A percentile compares a stretch with the other conserved stretches of the same genome.
Evolutionary conservation across 1,140 invertebrate genomes (phyloP).

Genomic region (Armadillidium nasatum): DNA sequence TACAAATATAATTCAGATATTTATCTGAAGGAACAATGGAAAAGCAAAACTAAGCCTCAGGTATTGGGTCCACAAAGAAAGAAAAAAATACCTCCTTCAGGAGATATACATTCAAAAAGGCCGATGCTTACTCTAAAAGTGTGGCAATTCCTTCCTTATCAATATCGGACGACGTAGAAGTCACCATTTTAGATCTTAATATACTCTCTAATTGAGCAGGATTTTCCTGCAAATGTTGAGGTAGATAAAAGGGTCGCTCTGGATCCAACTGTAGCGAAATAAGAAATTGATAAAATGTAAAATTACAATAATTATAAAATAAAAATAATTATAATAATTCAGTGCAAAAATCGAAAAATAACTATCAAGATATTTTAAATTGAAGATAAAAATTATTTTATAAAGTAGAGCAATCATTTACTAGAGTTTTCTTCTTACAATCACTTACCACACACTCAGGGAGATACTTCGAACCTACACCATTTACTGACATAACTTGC

Average conservation of each 20-base stretch:
- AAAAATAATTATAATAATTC: neutral
- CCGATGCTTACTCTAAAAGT: slow-evolving; percentile 33
- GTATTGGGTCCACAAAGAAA: too few species aligned
- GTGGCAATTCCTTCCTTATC: slow-evolving; percentile 25
- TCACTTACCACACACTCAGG: neutral
- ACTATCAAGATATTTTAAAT: too few species aligned
- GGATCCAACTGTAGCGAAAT: slow-evolving; percentile 30
- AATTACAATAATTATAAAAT: neutral
- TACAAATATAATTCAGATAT: too few species aligned
- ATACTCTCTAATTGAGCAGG: slow-evolving; percentile 30
- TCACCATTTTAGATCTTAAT: slow-evolving; percentile 26
- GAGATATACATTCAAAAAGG: too few species aligned
- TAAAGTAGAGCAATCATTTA: neutral
- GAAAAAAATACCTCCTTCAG: too few species aligned
- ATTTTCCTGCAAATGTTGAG: slow-evolving; percentile 33
- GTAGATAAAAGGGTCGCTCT: slow-evolving; percentile 34
- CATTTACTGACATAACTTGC: neutral
- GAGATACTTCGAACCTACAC: neutral
- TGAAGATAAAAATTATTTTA: too few species aligned
- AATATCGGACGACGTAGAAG: slow-evolving; percentile 18
- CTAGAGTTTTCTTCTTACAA: neutral
- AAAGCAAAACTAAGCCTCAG: too few species aligned
- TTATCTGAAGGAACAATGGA: too few species aligned
- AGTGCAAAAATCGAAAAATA: too few species aligned
- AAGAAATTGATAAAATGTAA: neutral